These are phyloP conservation scores for Myripristis jacobus DNA, from an alignment of 2,797 vertebrate genomes.

Conservation along the genomic window DNA sequence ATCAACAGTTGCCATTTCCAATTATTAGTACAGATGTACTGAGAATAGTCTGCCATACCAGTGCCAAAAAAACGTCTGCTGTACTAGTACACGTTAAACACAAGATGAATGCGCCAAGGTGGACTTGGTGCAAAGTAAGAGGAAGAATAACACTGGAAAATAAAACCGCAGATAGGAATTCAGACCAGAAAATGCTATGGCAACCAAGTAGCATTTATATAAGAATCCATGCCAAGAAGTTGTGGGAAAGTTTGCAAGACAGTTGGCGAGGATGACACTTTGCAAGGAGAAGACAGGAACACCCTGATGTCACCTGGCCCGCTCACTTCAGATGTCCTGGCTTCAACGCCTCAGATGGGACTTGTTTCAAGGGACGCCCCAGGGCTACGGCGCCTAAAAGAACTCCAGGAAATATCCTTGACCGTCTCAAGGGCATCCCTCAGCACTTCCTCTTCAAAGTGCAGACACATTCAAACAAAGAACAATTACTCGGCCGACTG, in stretches of 20 bases:
- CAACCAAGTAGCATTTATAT: constrained; percentile 37
- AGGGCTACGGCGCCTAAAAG: constrained; percentile 69
- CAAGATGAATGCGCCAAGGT: too few species aligned
- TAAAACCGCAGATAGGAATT: constrained; percentile 6
- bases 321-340: constrained; percentile 63
- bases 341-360: constrained; percentile 58
- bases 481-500: constrained; percentile 57
- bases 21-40: background rate
- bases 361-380: constrained; percentile 73
- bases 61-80: background rate
- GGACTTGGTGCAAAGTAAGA: background rate
- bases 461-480: constrained; percentile 62
- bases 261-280: constrained; percentile 60
- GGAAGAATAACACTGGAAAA: background rate
- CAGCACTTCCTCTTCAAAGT: constrained; percentile 64
- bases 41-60: too few species aligned
- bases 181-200: background rate
- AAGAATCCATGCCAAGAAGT: constrained; percentile 51
- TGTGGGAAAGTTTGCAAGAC: constrained; percentile 62
- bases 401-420: constrained; percentile 68
- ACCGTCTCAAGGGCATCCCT: constrained; percentile 58
- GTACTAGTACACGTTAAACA: background rate
- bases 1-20: constrained; percentile 10
- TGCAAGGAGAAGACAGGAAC: constrained; percentile 64
- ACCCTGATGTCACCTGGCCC: constrained; percentile 64